A percentile compares a stretch with the other conserved stretches of the same genome.
phyloP scores from a whole-genome alignment of 2,113 vertebrate species.

The Chamaea fasciata region DNA sequence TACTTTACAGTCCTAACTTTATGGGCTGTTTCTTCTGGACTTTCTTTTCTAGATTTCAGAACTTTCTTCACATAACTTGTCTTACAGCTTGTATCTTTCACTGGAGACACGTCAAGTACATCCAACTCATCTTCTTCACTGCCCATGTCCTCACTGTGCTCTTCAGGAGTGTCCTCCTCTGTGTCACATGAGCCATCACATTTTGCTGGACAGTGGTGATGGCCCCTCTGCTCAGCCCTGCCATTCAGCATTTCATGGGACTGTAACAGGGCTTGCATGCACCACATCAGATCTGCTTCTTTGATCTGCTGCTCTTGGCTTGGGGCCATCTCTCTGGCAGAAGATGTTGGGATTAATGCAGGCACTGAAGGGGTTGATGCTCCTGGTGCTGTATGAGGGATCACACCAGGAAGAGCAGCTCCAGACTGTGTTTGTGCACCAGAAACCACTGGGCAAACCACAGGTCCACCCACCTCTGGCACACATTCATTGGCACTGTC shows the following conservation, averaged over 20 bases:
- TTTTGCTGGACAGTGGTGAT: background rate
- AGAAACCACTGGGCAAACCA: background rate
- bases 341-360: background rate
- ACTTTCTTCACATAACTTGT: slow-evolving; percentile 44
- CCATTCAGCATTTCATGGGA: slow-evolving; percentile 5
- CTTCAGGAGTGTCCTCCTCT: slow-evolving; percentile 28
- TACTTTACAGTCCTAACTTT: slow-evolving; percentile 72
- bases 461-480: slow-evolving; percentile 1
- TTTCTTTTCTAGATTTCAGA: slow-evolving; percentile 54
- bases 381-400: background rate
- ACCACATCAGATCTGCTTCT: slow-evolving; percentile 64
- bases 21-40: slow-evolving; percentile 58
- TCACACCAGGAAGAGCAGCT: background rate
- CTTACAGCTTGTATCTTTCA: slow-evolving; percentile 68
- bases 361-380: background rate
- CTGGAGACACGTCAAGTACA: slow-evolving; percentile 49
- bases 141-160: slow-evolving; percentile 29
- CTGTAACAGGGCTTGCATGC: slow-evolving; percentile 64
- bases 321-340: slow-evolving; percentile 13
- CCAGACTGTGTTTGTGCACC: background rate
- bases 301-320: background rate
- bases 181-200: background rate
- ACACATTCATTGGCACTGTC: background rate
- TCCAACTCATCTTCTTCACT: slow-evolving; percentile 65
- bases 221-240: background rate